Evolutionary conservation across 2,113 vertebrate species (phyloP).

Genomic region (Peucedramus taeniatus): DNA sequence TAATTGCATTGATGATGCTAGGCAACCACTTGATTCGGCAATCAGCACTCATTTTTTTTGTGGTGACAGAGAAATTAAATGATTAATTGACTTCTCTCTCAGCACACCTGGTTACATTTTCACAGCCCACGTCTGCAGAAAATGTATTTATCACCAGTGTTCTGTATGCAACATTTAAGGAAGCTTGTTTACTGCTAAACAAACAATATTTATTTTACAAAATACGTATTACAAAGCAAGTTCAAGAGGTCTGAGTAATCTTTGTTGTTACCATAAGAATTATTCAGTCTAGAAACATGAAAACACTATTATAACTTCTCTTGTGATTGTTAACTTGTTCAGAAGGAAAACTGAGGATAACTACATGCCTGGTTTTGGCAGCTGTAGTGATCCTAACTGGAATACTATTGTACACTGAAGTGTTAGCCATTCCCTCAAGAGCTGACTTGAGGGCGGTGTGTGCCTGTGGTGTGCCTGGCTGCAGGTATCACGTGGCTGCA

Average conservation of each 20-base stretch:
- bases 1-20: neutral
- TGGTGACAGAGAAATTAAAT: neutral
- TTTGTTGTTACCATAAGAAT: neutral
- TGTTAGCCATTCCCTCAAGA: neutral
- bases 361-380: neutral
- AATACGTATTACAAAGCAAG: neutral
- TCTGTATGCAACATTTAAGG: neutral
- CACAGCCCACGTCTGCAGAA: neutral
- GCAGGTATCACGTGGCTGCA: fast-evolving
- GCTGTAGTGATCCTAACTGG: neutral
- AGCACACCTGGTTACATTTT: neutral
- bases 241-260: neutral
- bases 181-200: neutral
- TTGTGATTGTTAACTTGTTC: neutral
- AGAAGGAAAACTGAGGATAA: neutral
- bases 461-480: neutral
- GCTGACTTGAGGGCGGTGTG: neutral
- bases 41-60: neutral
- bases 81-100: neutral
- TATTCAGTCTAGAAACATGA: neutral
- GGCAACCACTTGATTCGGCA: neutral
- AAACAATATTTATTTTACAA: neutral
- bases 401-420: neutral
- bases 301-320: neutral
- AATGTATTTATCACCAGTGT: neutral